phyloP scores from a whole-genome alignment of 2,797 vertebrate species.

The Coregonus ussuriensis region DNA sequence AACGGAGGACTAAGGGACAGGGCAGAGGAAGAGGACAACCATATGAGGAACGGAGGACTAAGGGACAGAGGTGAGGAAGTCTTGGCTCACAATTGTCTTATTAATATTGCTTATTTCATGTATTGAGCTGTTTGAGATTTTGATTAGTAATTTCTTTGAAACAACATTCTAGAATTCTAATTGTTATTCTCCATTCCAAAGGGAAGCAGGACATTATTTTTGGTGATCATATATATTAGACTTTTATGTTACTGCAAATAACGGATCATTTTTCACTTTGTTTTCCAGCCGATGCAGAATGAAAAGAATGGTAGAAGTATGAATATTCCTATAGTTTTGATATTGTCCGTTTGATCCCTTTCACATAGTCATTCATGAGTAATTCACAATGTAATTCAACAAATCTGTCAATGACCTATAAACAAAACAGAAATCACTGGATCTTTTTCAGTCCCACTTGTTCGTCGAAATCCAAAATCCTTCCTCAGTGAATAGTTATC shows the following conservation, averaged over 20 bases:
- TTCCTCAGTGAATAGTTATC: too few species aligned
- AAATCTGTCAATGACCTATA: too few species aligned
- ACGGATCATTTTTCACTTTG: constrained; percentile 24
- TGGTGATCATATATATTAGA: neutral
- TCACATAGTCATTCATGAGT: neutral
- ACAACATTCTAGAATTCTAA: neutral
- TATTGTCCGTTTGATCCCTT: neutral
- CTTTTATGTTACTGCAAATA: constrained; percentile 7
- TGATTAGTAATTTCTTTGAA: neutral
- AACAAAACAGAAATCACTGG: too few species aligned
- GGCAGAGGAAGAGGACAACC: too few species aligned
- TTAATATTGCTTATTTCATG: neutral
- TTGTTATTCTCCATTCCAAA: neutral
- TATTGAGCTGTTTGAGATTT: neutral
- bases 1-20: too few species aligned
- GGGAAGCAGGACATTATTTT: neutral
- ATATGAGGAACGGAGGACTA: neutral
- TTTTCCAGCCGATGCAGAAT: constrained; percentile 61
- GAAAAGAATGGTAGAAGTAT: constrained; percentile 39
- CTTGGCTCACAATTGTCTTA: neutral
- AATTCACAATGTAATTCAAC: too few species aligned
- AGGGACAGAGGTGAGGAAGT: constrained; percentile 84
- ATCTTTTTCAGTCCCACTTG: too few species aligned
- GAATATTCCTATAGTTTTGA: constrained; percentile 39
- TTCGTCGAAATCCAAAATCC: too few species aligned